phyloP scores from a whole-genome alignment of 2,113 vertebrate genomes.

The Arothron firmamentum region DNA sequence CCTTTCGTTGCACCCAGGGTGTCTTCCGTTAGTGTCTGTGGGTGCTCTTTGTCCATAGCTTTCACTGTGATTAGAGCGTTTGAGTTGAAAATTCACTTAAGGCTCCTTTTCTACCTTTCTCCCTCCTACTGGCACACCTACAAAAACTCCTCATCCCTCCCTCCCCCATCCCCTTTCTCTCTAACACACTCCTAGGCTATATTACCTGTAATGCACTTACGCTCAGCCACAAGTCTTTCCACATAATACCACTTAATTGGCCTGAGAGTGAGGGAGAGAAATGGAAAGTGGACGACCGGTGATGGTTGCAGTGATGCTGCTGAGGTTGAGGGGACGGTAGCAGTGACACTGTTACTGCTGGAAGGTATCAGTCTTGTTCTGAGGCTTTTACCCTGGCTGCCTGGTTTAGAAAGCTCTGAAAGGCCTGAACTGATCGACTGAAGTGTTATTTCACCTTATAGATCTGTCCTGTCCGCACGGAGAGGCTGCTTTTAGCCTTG shows the following conservation, averaged over 20 bases:
- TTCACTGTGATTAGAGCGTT: conserved; percentile 96
- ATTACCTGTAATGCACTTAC: conserved; percentile 96
- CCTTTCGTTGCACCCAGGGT: conserved; percentile 78
- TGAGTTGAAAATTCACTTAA: conserved; percentile 93
- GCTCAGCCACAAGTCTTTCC: conserved; percentile 90
- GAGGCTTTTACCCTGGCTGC: too few relatives aligned
- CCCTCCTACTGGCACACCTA: conserved; percentile 15
- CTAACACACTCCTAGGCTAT: conserved; percentile 69
- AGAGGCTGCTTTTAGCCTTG: too few relatives aligned
- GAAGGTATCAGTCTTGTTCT: neutral
- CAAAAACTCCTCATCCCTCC: conserved; percentile 23
- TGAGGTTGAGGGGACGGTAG: conserved; percentile 54
- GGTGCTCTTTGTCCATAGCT: conserved; percentile 86
- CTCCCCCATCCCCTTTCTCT: conserved; percentile 21
- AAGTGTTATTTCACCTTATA: too few relatives aligned
- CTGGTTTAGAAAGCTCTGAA: too few relatives aligned
- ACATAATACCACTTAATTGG: conserved; percentile 96
- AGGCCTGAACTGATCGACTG: too few relatives aligned
- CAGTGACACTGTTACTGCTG: conserved; percentile 8
- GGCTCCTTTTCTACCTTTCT: conserved; percentile 40
- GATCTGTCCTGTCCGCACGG: too few relatives aligned
- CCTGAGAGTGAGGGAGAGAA: conserved; percentile 73
- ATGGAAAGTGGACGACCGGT: conserved; percentile 22
- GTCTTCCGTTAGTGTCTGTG: conserved; percentile 79
- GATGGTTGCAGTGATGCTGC: conserved; percentile 1